These are phyloP conservation scores for Acanthosoma haemorrhoidale DNA, from an alignment of 2,888 invertebrate species.

Conservation along the genomic window DNA sequence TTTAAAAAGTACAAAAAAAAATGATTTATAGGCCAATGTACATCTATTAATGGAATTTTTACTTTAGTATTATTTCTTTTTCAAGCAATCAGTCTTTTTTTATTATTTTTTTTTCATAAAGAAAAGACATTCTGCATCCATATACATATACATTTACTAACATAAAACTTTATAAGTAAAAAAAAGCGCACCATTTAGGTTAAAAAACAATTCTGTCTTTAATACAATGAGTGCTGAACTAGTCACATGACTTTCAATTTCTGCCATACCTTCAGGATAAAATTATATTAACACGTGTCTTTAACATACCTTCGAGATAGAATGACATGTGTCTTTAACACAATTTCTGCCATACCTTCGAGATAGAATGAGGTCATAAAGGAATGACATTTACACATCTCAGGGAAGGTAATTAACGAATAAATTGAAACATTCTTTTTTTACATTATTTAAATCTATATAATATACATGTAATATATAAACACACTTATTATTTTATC, in stretches of 20 bases:
- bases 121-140: conserved; percentile 13
- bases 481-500: conserved; percentile 34
- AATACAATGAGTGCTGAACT: background rate
- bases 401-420: conserved; percentile 21
- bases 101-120: background rate
- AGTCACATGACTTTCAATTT: too few species aligned
- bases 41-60: background rate
- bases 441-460: conserved; percentile 18
- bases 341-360: too few species aligned
- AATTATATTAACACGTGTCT: too few species aligned
- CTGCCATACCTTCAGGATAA: too few species aligned
- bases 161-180: background rate
- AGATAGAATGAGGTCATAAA: too few species aligned
- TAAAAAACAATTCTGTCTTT: background rate
- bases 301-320: too few species aligned
- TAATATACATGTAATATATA: conserved; percentile 27
- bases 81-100: conserved; percentile 22
- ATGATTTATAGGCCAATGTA: conserved; percentile 4
- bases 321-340: too few species aligned
- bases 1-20: background rate
- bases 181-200: background rate
- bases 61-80: conserved; percentile 19
- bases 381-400: background rate
- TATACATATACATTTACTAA: background rate
- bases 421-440: conserved; percentile 29